phyloP scores from a whole-genome alignment of 1,140 invertebrate genomes.

The Hesperophylax magnus region DNA sequence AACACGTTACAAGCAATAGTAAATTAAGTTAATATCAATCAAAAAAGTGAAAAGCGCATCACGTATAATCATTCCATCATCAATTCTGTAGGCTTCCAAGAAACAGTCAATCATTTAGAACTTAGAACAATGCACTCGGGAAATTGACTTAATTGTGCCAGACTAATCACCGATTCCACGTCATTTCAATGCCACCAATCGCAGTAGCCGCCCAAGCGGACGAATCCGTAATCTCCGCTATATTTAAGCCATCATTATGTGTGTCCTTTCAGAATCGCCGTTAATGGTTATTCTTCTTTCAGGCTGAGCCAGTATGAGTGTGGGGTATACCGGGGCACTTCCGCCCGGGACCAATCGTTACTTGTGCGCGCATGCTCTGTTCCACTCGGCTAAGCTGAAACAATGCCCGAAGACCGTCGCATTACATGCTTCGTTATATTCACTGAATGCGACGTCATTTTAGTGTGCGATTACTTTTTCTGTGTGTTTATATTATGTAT shows the following conservation, averaged over 20 bases:
- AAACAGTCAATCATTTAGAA: too few species aligned
- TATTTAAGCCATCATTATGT: conserved; percentile 19
- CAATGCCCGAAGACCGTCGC: conserved; percentile 15
- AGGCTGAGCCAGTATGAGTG: not conserved
- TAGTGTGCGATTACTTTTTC: conserved; percentile 10
- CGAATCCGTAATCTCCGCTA: not conserved
- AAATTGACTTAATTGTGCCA: too few species aligned
- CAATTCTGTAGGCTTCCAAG: too few species aligned
- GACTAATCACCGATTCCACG: not conserved
- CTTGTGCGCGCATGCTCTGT: conserved; percentile 25
- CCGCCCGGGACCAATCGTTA: conserved; percentile 27
- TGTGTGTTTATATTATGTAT: not conserved
- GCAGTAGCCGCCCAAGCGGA: too few species aligned
- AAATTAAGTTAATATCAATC: too few species aligned
- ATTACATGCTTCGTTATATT: conserved; percentile 18
- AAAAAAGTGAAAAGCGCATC: too few species aligned
- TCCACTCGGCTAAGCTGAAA: conserved; percentile 5
- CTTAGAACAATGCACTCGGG: too few species aligned
- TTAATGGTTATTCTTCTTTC: not conserved
- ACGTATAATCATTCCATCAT: too few species aligned
- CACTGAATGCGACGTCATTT: conserved; percentile 23
- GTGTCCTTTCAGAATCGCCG: conserved; percentile 23
- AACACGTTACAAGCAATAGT: too few species aligned
- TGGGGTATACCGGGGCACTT: not conserved
- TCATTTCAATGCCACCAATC: conserved; percentile 3